These are phyloP conservation scores for Aphidius gifuensis DNA, from an alignment of 1,140 invertebrate species.

Conservation along the genomic window DNA sequence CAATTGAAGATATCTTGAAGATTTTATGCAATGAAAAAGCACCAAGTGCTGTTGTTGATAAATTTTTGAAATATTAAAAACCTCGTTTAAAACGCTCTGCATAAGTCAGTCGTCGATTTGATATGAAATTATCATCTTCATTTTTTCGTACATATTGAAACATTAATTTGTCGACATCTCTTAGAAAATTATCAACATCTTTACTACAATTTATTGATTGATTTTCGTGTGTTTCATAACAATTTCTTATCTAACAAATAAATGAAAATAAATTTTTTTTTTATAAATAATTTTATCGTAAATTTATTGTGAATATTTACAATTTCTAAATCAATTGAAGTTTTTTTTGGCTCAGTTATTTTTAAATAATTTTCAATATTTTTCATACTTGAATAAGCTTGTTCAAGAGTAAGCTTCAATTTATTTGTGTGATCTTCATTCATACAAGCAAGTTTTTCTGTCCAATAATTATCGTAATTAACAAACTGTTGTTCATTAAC, in stretches of 20 bases:
- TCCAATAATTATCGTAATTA: slow-evolving; percentile 14
- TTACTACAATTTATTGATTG: not conserved
- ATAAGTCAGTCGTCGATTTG: slow-evolving; percentile 5
- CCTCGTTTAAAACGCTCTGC: not conserved
- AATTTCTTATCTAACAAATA: not conserved
- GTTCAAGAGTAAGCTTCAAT: not conserved
- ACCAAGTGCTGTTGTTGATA: too few relatives aligned
- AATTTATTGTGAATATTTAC: too few relatives aligned
- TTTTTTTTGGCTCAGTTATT: not conserved
- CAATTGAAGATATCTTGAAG: too few relatives aligned
- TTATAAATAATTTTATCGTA: too few relatives aligned
- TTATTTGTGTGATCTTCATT: not conserved
- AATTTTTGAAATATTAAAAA: too few relatives aligned
- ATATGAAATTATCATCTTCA: too few relatives aligned
- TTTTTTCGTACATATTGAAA: not conserved
- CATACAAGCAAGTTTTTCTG: not conserved
- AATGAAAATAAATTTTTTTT: not conserved
- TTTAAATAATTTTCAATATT: slow-evolving; percentile 4
- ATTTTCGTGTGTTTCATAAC: not conserved
- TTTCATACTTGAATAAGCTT: not conserved
- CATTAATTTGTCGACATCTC: not conserved
- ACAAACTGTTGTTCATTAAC: slow-evolving; percentile 1
- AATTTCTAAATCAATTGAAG: not conserved
- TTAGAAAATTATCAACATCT: not conserved
- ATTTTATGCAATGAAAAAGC: too few relatives aligned